phyloP scores from a whole-genome alignment of 1,140 invertebrate genomes.

The Meloidogyne chitwoodi region DNA sequence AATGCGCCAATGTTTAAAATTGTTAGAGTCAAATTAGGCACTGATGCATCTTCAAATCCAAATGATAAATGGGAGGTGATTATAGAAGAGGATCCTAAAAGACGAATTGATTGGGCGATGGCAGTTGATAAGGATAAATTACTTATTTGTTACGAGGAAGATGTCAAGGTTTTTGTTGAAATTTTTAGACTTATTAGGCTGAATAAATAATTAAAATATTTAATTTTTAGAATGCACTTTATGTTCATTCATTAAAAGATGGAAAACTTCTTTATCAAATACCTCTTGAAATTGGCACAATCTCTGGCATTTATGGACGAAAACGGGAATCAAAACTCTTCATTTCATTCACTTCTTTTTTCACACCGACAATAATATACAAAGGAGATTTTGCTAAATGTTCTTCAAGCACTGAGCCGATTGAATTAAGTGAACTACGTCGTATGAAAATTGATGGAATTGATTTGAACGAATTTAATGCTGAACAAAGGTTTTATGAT shows the following conservation, averaged over 20 bases:
- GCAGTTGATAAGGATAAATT: constrained; percentile 80
- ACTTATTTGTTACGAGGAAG: constrained; percentile 80
- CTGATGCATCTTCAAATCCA: constrained; percentile 49
- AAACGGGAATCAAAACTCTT: constrained; percentile 83
- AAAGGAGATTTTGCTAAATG: constrained; percentile 73
- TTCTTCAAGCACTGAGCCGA: constrained; percentile 66
- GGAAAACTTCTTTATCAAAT: constrained; percentile 67
- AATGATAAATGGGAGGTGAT: constrained; percentile 75
- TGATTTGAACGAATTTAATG: constrained; percentile 74
- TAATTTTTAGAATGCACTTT: constrained; percentile 71
- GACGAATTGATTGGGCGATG: constrained; percentile 81
- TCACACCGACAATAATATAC: constrained; percentile 85
- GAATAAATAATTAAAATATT: constrained; percentile 14
- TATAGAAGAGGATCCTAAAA: constrained; percentile 76
- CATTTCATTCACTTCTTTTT: constrained; percentile 86
- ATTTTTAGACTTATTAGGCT: neutral
- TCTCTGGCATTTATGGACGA: constrained; percentile 78
- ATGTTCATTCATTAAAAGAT: constrained; percentile 73
- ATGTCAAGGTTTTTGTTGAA: constrained; percentile 74
- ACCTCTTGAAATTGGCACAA: constrained; percentile 75
- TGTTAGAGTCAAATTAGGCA: constrained; percentile 79
- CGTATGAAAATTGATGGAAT: constrained; percentile 81
- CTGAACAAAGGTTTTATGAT: constrained; percentile 84
- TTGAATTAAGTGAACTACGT: constrained; percentile 70
- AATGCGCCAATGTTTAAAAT: constrained; percentile 86